These are phyloP conservation scores for Cisticola juncidis DNA, from an alignment of 2,113 vertebrate genomes.

Conservation along the genomic window DNA sequence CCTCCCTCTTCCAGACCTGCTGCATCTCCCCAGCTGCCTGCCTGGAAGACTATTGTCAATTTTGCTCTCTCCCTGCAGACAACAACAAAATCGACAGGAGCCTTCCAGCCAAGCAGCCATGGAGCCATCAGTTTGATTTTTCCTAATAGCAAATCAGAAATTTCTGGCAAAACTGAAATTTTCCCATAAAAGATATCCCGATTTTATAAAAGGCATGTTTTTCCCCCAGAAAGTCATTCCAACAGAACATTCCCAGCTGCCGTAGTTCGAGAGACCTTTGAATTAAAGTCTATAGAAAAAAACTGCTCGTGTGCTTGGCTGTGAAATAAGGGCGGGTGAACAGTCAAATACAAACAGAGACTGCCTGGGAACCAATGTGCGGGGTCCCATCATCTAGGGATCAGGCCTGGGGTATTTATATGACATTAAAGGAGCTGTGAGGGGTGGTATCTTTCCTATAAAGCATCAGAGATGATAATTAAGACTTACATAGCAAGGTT, in stretches of 20 bases:
- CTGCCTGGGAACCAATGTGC: not conserved
- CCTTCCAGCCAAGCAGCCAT: conserved; percentile 56
- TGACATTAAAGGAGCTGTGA: not conserved
- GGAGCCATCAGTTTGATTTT: conserved; percentile 40
- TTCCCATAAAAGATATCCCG: not conserved
- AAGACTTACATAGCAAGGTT: not conserved
- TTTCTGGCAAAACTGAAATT: conserved; percentile 54
- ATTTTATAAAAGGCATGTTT: conserved; percentile 12
- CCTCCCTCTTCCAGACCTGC: conserved; percentile 70
- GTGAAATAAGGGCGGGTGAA: not conserved
- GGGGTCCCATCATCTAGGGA: not conserved
- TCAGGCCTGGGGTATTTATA: not conserved
- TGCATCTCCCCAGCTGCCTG: conserved; percentile 71
- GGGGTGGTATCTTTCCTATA: not conserved
- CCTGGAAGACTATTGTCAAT: conserved; percentile 71
- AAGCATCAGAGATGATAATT: not conserved
- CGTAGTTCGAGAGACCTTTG: conserved; percentile 35
- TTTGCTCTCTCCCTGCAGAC: conserved; percentile 64
- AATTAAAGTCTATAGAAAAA: conserved; percentile 26
- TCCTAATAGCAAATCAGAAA: conserved; percentile 39
- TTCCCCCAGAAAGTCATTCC: not conserved
- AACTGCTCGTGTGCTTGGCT: not conserved
- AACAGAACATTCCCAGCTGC: conserved; percentile 36
- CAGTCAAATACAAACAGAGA: conserved; percentile 28
- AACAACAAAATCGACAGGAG: conserved; percentile 62